A percentile compares a stretch with the other conserved stretches of the same genome.
Conservation (phyloP, 1,140 invertebrate species). For the Zophobas atratus region DNA sequence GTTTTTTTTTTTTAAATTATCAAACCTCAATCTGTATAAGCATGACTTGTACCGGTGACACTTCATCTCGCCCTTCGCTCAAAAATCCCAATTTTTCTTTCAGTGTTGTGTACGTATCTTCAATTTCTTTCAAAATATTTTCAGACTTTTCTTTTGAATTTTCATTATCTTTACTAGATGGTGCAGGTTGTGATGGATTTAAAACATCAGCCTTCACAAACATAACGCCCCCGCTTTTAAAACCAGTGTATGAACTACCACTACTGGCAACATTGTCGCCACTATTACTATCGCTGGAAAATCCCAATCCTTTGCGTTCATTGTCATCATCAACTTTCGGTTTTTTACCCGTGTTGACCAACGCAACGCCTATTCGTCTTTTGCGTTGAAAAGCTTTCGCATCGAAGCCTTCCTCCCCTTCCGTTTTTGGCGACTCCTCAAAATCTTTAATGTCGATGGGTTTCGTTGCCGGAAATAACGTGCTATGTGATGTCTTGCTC, state of each 20-base stretch:
- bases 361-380: conserved; percentile 62
- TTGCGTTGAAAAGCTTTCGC: conserved; percentile 66
- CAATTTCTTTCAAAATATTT: conserved; percentile 54
- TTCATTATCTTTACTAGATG: conserved; percentile 43
- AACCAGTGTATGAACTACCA: conserved; percentile 53
- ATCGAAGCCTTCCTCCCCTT: conserved; percentile 55
- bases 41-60: conserved; percentile 77
- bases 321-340: conserved; percentile 47
- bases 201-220: conserved; percentile 68
- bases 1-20: neutral
- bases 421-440: conserved; percentile 52
- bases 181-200: conserved; percentile 45
- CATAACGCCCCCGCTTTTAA: conserved; percentile 63
- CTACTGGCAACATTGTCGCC: conserved; percentile 52
- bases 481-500: conserved; percentile 50
- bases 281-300: conserved; percentile 66
- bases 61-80: conserved; percentile 73
- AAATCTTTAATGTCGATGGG: conserved; percentile 62
- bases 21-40: conserved; percentile 77
- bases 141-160: conserved; percentile 46
- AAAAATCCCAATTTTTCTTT: conserved; percentile 77
- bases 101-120: conserved; percentile 57
- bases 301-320: conserved; percentile 61
- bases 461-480: conserved; percentile 69
- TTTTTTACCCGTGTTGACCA: conserved; percentile 59